A percentile compares a stretch with the other conserved stretches of the same genome.
Evolutionary conservation across 1,140 invertebrate species (phyloP).

Genomic region (Diachasma alloeum): DNA sequence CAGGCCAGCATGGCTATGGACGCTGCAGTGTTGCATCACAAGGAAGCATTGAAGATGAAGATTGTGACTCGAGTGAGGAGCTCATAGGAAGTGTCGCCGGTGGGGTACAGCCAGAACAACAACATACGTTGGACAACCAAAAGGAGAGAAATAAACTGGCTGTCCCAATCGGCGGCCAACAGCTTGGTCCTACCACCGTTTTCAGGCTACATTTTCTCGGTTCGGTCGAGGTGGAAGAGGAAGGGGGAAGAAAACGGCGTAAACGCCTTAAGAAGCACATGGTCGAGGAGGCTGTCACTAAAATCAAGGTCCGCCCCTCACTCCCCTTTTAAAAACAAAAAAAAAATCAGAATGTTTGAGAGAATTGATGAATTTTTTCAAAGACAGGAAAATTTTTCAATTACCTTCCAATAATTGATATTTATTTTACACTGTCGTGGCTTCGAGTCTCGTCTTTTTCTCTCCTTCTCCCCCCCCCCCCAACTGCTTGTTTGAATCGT

Average conservation of each 20-base stretch:
- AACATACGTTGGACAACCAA: neutral
- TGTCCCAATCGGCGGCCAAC: conserved; percentile 52
- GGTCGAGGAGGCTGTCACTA: conserved; percentile 96
- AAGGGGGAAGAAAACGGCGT: conserved; percentile 73
- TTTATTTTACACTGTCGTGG: neutral
- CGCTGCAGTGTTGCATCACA: conserved; percentile 61
- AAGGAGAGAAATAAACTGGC: conserved; percentile 51
- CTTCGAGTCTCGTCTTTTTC: neutral
- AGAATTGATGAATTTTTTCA: neutral
- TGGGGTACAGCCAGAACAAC: conserved; percentile 54
- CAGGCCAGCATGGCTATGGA: conserved; percentile 55
- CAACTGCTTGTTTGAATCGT: neutral
- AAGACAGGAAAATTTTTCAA: neutral
- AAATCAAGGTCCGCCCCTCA: conserved; percentile 85
- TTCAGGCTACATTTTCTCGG: conserved; percentile 85
- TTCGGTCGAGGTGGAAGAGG: conserved; percentile 85
- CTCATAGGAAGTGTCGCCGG: conserved; percentile 60
- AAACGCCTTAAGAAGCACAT: conserved; percentile 87
- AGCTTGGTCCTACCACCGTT: conserved; percentile 67
- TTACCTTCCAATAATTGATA: neutral
- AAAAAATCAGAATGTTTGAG: neutral
- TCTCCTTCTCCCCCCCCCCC: neutral
- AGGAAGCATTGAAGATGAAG: conserved; percentile 62
- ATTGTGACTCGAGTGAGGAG: conserved; percentile 64
- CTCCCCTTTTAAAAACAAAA: conserved; percentile 29